Evolutionary conservation across 2,113 vertebrate genomes (phyloP), one percentile per base, ranked within the genome.

Genomic region (Geococcyx californianus): DNA sequence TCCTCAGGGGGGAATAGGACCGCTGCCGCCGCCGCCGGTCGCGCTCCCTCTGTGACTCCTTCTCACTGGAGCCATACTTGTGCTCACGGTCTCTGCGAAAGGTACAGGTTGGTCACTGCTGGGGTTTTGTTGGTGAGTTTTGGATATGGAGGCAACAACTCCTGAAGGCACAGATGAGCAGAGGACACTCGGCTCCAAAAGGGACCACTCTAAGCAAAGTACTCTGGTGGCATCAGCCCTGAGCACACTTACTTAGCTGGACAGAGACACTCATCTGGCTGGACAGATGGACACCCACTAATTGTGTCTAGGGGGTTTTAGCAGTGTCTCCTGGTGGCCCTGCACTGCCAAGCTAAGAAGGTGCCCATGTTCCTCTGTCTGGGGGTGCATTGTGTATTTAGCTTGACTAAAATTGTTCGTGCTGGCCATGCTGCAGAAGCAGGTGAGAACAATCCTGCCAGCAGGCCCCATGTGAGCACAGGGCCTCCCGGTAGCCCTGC

Each of bases 1-100:
- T 99, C 95, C 98, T 98, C 98, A 99, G 98, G 13, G 99, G 99
- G 2, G 99, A 99, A 75, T 99, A 99, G 66, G 98, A 99, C 66
- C 98, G 96, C 11, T 98, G 98, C 44, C 98, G 97, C 78, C 94
- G 96, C 31, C 86, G 94, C 6, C 97, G 97, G 80, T 98, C 98
- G 10, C 98, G 97, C 38, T 98, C 97, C 24, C 97, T 95, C 51
- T 98, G 98, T 3, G 85, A 93, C 66, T 98, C 98, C 68, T 98
- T 98, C 94, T 98, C 98, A 3, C 96, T 96, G 91, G 98, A 98
- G 89, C 97, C 33, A 21, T 98, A 98, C 60, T 98, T 98, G 44
- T 97, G 96, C 55, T 98, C 98, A 19, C 97, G 98, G 59, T 89
- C 96, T 93, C 98, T 99, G 89, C 2, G 38, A 59, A 58, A 82